Conservation (phyloP, 2,888 invertebrate genomes). For the Ypsolopha sequella region DNA sequence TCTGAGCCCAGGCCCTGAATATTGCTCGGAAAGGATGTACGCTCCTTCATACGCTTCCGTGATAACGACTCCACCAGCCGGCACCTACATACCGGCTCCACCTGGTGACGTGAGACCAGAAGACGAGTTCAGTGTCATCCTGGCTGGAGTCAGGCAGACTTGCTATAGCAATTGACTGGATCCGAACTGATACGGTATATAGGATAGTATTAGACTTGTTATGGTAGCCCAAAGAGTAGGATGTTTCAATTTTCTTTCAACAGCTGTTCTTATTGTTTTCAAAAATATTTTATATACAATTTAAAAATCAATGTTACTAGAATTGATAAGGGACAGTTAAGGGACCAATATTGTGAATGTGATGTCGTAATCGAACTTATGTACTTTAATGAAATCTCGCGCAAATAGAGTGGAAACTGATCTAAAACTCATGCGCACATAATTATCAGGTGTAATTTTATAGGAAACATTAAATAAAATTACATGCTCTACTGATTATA, state of each 20-base stretch:
- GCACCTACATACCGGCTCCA: constrained; percentile 46
- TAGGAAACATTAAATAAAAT: too few relatives aligned
- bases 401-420: too few relatives aligned
- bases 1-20: constrained; percentile 36
- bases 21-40: constrained; percentile 59
- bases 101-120: constrained; percentile 75
- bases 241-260: neutral
- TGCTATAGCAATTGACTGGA: constrained; percentile 81
- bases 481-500: too few relatives aligned
- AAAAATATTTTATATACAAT: neutral
- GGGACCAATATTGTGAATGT: too few relatives aligned
- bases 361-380: too few relatives aligned
- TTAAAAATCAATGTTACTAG: neutral
- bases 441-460: too few relatives aligned
- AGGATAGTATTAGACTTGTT: constrained; percentile 30
- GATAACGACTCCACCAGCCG: constrained; percentile 61
- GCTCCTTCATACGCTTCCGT: constrained; percentile 72
- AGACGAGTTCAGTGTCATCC: constrained; percentile 90
- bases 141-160: constrained; percentile 90
- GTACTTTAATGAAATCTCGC: too few relatives aligned
- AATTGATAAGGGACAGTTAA: too few relatives aligned
- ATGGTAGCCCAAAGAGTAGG: constrained; percentile 25
- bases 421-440: too few relatives aligned
- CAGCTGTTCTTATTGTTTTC: neutral
- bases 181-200: constrained; percentile 27